Percentiles rank a stretch among this genome's conserved stretches.
Conservation (phyloP, 1,140 invertebrate genomes). For the Drosophila littoralis region DNA sequence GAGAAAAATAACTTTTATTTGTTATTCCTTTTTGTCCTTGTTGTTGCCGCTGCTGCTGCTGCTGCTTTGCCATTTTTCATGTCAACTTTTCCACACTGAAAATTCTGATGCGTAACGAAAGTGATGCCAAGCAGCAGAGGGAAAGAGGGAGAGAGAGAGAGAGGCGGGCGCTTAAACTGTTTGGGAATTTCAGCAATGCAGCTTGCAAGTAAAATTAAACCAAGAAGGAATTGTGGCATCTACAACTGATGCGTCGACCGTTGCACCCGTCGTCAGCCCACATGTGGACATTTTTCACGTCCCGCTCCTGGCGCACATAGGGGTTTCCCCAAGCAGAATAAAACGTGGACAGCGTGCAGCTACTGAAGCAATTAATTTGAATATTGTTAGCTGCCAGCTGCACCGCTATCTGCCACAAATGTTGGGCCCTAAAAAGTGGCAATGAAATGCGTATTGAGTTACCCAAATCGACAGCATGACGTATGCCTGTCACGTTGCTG, state of each 20-base stretch:
- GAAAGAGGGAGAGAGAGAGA: too few relatives aligned
- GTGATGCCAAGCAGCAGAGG: not conserved
- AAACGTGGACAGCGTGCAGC: conserved; percentile 39
- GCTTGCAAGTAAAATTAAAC: not conserved
- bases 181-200: conserved; percentile 31
- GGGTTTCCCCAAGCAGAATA: conserved; percentile 50
- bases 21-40: conserved; percentile 14
- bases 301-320: conserved; percentile 43
- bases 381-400: conserved; percentile 55
- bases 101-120: conserved; percentile 61
- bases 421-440: conserved; percentile 20
- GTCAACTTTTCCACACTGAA: conserved; percentile 44
- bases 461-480: conserved; percentile 49
- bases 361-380: conserved; percentile 70
- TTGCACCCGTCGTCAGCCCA: conserved; percentile 37
- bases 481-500: conserved; percentile 71
- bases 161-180: not conserved
- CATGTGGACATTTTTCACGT: conserved; percentile 74
- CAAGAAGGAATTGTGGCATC: too few relatives aligned
- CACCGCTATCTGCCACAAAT: conserved; percentile 43
- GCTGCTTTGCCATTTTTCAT: conserved; percentile 51
- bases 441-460: conserved; percentile 56
- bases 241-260: too few relatives aligned
- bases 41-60: conserved; percentile 23
- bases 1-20: conserved; percentile 49